Evolutionary conservation across 2,888 invertebrate genomes (phyloP).

Genomic region (Acanthosepion esculentum): DNA sequence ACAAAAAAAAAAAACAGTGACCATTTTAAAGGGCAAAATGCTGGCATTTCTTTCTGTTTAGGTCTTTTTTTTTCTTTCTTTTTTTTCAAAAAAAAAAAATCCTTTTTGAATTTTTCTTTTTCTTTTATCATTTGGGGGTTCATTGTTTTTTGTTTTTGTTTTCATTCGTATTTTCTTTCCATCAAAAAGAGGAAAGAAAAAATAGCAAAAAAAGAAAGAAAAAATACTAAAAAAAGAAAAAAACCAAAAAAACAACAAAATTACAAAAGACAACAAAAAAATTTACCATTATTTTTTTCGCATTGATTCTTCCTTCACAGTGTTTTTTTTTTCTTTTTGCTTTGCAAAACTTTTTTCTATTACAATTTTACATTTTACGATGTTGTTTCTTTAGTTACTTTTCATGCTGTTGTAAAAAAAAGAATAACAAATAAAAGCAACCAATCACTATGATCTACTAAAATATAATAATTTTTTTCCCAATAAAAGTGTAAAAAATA

Average conservation of each 20-base stretch:
- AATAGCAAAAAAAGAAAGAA: neutral
- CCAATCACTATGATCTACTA: neutral
- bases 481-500: neutral
- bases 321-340: neutral
- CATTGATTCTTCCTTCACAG: neutral
- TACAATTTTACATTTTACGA: neutral
- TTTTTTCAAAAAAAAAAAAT: neutral
- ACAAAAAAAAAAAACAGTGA: neutral
- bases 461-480: neutral
- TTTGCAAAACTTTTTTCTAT: neutral
- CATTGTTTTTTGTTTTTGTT: neutral
- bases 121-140: neutral
- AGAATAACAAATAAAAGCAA: neutral
- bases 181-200: neutral
- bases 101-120: neutral
- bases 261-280: neutral
- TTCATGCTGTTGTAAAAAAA: constrained; percentile 10
- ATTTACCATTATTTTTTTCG: neutral
- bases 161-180: neutral
- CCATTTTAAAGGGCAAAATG: neutral
- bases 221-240: neutral
- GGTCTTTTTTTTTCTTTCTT: neutral
- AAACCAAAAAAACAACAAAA: neutral
- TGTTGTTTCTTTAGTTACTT: neutral
- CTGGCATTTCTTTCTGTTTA: neutral